These are phyloP conservation scores for Drosophila atripex DNA, from an alignment of 2,888 invertebrate genomes.

Conservation along the genomic window DNA sequence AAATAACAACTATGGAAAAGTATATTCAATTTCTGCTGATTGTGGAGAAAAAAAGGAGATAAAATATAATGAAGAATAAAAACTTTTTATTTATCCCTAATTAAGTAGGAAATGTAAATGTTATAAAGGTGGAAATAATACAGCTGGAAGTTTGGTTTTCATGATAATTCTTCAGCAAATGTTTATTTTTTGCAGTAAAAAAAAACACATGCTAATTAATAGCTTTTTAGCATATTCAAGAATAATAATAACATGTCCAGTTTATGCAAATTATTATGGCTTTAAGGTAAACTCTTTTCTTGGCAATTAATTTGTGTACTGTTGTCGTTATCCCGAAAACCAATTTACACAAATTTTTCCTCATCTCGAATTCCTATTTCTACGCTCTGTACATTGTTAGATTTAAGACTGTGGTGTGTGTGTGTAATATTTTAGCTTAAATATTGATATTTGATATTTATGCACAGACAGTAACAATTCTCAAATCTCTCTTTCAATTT, in stretches of 20 bases:
- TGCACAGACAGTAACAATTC: conserved; percentile 32
- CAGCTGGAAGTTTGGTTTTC: no score
- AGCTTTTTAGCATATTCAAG: no score
- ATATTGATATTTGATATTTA: conserved; percentile 40
- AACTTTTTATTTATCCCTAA: not conserved
- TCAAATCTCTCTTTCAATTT: conserved; percentile 22
- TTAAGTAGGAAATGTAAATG: not conserved
- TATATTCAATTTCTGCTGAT: conserved; percentile 13
- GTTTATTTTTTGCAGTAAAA: no score
- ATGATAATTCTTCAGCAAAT: no score
- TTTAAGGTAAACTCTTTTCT: no score
- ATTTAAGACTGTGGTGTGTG: not conserved
- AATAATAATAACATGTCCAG: no score
- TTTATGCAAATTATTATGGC: no score
- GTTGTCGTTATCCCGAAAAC: conserved; percentile 9
- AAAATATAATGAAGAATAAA: not conserved
- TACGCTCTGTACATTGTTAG: not conserved
- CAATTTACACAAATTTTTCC: conserved; percentile 41
- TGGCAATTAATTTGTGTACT: not conserved
- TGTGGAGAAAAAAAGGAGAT: not conserved
- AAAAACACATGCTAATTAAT: not conserved
- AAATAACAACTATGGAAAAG: conserved; percentile 32
- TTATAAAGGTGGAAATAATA: not conserved
- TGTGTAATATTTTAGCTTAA: conserved; percentile 14
- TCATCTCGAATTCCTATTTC: conserved; percentile 35